A percentile compares a stretch with the other conserved stretches of the same genome.
These are phyloP conservation scores for Oreocharis arfaki DNA, from an alignment of 2,113 vertebrate species.

Conservation along the genomic window DNA sequence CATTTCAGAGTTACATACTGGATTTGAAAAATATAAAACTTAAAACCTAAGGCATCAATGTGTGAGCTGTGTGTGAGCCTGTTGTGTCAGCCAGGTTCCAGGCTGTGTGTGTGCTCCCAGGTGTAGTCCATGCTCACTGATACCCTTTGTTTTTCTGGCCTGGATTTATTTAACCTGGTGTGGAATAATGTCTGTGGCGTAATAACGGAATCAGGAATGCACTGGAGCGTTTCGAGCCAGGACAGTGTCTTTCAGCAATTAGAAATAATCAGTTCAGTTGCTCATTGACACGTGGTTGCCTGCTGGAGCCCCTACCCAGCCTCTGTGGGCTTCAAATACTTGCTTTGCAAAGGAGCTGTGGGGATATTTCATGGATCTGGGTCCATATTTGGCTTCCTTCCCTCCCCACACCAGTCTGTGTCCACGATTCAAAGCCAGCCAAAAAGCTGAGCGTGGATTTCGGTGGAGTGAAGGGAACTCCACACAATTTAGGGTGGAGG, in stretches of 20 bases:
- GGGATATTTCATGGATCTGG: not conserved
- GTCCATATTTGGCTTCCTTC: not conserved
- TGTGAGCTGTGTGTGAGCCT: not conserved
- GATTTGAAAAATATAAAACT: not conserved
- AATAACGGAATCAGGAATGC: not conserved
- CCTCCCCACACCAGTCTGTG: not conserved
- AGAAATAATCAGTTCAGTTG: not conserved
- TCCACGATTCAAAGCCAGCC: not conserved
- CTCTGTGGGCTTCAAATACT: not conserved
- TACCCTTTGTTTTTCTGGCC: not conserved
- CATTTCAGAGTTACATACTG: not conserved
- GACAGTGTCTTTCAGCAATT: not conserved
- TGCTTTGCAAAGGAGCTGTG: not conserved
- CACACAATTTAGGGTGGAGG: not conserved
- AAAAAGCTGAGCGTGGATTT: not conserved
- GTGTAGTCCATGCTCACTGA: not conserved
- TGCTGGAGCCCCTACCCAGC: not conserved
- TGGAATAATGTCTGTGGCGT: not conserved
- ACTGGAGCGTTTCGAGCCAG: not conserved
- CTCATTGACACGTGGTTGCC: not conserved
- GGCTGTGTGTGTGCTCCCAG: not conserved
- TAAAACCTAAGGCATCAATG: not conserved
- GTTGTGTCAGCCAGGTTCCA: not conserved
- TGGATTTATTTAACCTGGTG: not conserved
- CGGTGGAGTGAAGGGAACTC: not conserved